phyloP scores from a whole-genome alignment of 1,140 invertebrate genomes.

The Cherax quadricarinatus region DNA sequence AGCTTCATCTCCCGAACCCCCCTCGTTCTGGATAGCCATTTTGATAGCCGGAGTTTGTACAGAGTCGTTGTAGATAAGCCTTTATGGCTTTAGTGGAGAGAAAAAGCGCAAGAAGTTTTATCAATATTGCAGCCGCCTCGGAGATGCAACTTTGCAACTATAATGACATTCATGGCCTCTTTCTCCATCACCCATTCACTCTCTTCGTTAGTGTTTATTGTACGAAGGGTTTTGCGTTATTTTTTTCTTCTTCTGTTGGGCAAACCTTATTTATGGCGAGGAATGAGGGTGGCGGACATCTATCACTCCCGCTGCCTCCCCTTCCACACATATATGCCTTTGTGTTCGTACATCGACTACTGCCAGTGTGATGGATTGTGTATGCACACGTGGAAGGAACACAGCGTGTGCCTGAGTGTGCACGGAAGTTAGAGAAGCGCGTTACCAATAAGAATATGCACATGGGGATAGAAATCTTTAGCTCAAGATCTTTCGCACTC shows the following conservation, averaged over 20 bases:
- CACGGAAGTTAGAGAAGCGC: no score
- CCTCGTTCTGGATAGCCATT: conserved; percentile 57
- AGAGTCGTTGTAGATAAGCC: conserved; percentile 69
- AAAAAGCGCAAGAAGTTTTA: conserved; percentile 49
- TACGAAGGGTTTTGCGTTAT: background rate
- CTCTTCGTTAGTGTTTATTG: background rate
- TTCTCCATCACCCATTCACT: conserved; percentile 21
- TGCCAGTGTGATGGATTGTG: background rate
- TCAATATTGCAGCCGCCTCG: conserved; percentile 59
- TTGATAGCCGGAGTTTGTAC: conserved; percentile 61
- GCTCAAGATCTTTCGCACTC: no score
- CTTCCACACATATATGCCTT: background rate
- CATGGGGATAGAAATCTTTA: no score
- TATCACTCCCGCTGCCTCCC: background rate
- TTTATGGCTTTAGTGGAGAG: conserved; percentile 37
- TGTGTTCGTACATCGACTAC: background rate
- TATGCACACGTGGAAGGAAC: background rate
- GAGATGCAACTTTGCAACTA: conserved; percentile 53
- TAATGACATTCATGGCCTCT: conserved; percentile 62
- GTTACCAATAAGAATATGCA: no score
- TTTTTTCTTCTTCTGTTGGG: conserved; percentile 1
- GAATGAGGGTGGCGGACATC: conserved; percentile 11
- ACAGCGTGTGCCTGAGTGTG: background rate
- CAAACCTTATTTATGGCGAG: conserved; percentile 26
- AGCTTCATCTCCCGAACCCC: conserved; percentile 47